Percentiles rank a stretch among this genome's conserved stretches.
phyloP scores from a whole-genome alignment of 2,113 vertebrate species.

The Pavo muticus region DNA sequence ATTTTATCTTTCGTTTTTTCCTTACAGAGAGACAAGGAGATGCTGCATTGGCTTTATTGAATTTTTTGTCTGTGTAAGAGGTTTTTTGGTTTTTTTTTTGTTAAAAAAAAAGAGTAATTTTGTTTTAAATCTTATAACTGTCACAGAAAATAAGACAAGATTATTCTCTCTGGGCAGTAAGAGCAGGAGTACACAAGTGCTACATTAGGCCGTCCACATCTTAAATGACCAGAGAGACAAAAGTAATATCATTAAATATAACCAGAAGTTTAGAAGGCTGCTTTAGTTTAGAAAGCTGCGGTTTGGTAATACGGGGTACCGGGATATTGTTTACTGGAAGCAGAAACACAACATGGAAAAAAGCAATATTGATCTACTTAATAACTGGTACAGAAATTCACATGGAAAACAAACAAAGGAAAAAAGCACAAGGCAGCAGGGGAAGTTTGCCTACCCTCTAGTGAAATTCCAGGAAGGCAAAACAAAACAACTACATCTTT shows the following conservation, averaged over 20 bases:
- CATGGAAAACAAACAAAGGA: slow-evolving; percentile 33
- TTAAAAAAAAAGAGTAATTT: neutral
- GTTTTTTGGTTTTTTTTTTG: no score
- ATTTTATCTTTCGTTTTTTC: neutral
- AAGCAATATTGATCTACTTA: neutral
- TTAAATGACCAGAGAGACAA: neutral
- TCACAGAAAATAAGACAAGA: neutral
- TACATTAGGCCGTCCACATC: neutral
- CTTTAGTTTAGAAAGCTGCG: neutral
- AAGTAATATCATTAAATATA: slow-evolving; percentile 15
- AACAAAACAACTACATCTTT: neutral
- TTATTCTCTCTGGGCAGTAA: neutral
- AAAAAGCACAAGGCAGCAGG: neutral
- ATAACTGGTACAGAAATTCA: neutral
- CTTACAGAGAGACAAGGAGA: neutral
- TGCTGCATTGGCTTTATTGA: neutral
- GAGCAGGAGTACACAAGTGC: neutral
- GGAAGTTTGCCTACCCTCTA: slow-evolving; percentile 6
- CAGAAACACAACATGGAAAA: neutral
- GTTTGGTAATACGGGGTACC: neutral
- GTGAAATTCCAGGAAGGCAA: neutral
- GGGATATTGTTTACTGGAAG: neutral
- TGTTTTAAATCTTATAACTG: neutral
- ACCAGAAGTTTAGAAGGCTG: neutral
- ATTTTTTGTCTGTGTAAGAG: neutral